Evolutionary conservation across 2,797 vertebrate species (phyloP), one percentile per base, ranked within the genome.

Genomic region (Acanthurus leucopareius): DNA sequence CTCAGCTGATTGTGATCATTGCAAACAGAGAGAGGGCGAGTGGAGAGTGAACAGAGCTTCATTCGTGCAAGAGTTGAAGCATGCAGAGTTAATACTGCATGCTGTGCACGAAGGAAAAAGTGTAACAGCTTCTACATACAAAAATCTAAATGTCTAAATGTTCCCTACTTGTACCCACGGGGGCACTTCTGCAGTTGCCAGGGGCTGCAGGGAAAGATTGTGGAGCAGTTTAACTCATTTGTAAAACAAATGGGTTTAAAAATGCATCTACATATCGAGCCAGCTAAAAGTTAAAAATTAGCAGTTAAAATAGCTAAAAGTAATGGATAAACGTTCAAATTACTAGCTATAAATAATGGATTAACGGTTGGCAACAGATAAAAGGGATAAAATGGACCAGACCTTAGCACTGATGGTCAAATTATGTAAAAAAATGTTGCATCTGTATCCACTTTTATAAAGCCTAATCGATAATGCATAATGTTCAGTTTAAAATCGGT

Each of bases 1-100:
- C 77, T 77, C 44, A 47, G 32, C 53, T 83, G 13, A 47, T 35
- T 35, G 32, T 35, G 32, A 35, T 35, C 32, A 35, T 35, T 35
- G 32, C 32, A 35, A 35, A n/a, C n/a, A 35, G 1, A 35, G 5
- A 35, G 32, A 35, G 32, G 6, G 32, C 1, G 32, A 35, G 32
- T 7, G 6, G 32, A 35, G 32, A 35, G 32, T 35, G 32, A 35
- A 35, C 32, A 35, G 32, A 35, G 32, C 32, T 35, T 35, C 7
- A 35, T 35, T 35, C 32, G 6, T 35, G 32, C 32, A 35, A 35
- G 32, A 35, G 32, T 7, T 35, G 32, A 35, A 35, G 6, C 32
- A 7, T 35, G 32, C 32, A 35, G 32, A 35, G 32, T 35, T 35
- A 35, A 35, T 35, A 35, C 32, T 35, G 32, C 32, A 35, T 35